These are phyloP conservation scores for Panzeria rudis DNA, from an alignment of 2,888 invertebrate species.

Conservation along the genomic window DNA sequence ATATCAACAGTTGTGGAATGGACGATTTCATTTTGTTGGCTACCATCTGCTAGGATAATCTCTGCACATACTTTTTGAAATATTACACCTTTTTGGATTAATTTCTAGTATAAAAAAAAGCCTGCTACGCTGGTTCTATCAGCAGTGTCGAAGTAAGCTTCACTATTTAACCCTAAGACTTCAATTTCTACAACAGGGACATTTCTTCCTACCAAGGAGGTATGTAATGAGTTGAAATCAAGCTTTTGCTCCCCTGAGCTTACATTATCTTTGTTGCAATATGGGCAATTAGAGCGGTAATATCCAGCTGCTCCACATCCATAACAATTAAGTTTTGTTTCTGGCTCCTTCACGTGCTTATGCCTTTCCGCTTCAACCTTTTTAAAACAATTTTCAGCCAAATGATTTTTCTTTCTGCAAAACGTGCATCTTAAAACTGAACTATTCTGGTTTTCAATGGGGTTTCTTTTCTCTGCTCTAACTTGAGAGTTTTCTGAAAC, in stretches of 20 bases:
- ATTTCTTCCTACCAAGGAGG: conserved; percentile 54
- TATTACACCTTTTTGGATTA: conserved; percentile 35
- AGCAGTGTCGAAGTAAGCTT: conserved; percentile 68
- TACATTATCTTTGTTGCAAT: conserved; percentile 34
- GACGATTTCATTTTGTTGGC: conserved; percentile 34
- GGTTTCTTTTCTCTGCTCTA: conserved; percentile 5
- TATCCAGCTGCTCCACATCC: conserved; percentile 48
- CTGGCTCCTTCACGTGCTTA: conserved; percentile 9
- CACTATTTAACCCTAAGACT: conserved; percentile 54
- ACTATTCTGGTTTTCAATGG: background rate
- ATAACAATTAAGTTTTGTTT: conserved; percentile 38
- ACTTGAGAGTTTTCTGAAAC: too few species aligned
- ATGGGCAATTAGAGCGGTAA: conserved; percentile 45
- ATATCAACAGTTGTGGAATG: conserved; percentile 51
- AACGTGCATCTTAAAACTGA: conserved; percentile 23
- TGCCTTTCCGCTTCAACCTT: conserved; percentile 24
- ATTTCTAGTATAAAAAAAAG: conserved; percentile 43
- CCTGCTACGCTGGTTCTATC: conserved; percentile 70
- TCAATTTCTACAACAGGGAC: conserved; percentile 64
- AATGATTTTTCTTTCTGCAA: conserved; percentile 40
- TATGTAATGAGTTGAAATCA: conserved; percentile 44
- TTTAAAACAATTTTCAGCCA: conserved; percentile 44
- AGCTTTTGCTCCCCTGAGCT: conserved; percentile 9
- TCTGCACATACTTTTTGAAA: conserved; percentile 59
- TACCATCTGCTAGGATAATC: conserved; percentile 67